These are phyloP conservation scores for Neolamprologus variostigma DNA, from an alignment of 2,113 vertebrate genomes.

Conservation along the genomic window DNA sequence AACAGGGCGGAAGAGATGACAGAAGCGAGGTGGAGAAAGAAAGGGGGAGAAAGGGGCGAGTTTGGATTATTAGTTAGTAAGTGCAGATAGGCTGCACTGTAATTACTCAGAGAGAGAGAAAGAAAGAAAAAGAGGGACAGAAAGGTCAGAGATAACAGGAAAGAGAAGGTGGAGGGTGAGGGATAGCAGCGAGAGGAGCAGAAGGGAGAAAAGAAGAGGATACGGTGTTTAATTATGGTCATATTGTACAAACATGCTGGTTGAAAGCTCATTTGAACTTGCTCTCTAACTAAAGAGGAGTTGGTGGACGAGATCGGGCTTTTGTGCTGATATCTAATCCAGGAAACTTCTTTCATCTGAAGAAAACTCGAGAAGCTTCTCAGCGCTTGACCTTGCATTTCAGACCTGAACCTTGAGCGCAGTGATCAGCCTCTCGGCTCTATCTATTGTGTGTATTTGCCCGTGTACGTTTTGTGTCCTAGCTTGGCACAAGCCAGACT, in stretches of 20 bases:
- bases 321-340: not conserved
- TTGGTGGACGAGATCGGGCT: not conserved
- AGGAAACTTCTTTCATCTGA: not conserved
- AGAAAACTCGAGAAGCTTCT: constrained; percentile 28
- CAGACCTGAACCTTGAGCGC: constrained; percentile 5
- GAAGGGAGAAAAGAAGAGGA: not conserved
- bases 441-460: not conserved
- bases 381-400: constrained; percentile 24
- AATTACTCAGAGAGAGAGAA: constrained; percentile 45
- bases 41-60: constrained; percentile 2
- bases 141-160: constrained; percentile 1
- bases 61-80: constrained; percentile 55
- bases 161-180: not conserved
- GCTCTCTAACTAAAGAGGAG: not conserved
- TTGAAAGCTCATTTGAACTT: not conserved
- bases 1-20: constrained; percentile 1
- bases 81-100: constrained; percentile 62
- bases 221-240: not conserved
- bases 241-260: not conserved
- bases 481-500: constrained; percentile 52
- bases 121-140: not conserved
- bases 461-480: not conserved
- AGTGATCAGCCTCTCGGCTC: constrained; percentile 12
- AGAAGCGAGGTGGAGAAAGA: not conserved
- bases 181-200: not conserved